A percentile compares a stretch with the other conserved stretches of the same genome.
phyloP scores from a whole-genome alignment of 2,113 vertebrate species.

The Notarius lentiginosus region DNA sequence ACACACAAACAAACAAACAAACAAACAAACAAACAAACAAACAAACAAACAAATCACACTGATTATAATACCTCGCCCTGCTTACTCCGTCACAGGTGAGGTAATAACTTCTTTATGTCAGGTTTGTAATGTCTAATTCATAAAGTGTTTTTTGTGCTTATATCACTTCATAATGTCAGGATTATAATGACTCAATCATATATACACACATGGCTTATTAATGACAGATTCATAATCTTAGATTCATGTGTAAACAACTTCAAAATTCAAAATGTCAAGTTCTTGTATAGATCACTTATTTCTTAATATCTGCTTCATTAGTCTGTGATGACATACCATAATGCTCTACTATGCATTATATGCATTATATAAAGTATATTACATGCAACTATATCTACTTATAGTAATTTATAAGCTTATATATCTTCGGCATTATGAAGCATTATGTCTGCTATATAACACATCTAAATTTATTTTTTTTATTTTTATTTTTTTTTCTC shows the following conservation, averaged over 20 bases:
- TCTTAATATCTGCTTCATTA: neutral
- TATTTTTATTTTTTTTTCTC: neutral
- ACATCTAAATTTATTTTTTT: neutral
- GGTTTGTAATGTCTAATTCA: neutral
- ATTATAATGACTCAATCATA: neutral
- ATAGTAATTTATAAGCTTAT: neutral
- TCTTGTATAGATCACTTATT: neutral
- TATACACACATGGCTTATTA: neutral
- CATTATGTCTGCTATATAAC: neutral
- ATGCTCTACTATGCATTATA: neutral
- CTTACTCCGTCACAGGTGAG: no score
- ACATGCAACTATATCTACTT: neutral
- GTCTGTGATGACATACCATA: neutral
- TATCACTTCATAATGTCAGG: neutral
- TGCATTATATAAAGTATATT: neutral
- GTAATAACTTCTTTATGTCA: neutral
- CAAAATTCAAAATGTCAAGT: neutral
- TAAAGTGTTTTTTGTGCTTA: no score
- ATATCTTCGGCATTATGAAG: neutral
- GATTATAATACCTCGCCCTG: no score
- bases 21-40: no score
- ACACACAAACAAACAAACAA: no score
- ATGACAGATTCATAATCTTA: neutral
- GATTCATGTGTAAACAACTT: neutral
- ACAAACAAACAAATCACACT: no score